phyloP scores from a whole-genome alignment of 2,113 vertebrate species.

The Helogale parvula region DNA sequence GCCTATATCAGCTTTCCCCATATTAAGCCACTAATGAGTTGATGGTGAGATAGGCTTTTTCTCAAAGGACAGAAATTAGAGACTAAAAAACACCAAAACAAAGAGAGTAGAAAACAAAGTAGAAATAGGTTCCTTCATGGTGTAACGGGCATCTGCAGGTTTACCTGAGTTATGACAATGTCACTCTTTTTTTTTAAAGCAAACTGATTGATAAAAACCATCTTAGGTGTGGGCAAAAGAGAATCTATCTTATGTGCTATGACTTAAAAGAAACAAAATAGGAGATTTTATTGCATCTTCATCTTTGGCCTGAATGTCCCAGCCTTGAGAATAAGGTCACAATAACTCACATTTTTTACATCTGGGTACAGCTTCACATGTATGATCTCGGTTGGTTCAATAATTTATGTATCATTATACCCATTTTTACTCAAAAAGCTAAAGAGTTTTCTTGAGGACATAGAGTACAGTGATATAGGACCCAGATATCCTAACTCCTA shows the following conservation, averaged over 20 bases:
- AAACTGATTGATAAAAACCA: neutral
- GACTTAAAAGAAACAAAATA: neutral
- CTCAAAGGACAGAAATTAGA: constrained; percentile 82
- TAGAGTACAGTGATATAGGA: neutral
- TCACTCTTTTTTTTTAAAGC: neutral
- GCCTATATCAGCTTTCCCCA: constrained; percentile 80
- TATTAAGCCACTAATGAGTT: constrained; percentile 80
- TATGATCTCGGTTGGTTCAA: neutral
- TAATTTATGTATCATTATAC: neutral
- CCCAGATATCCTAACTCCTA: neutral
- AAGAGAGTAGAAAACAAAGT: neutral
- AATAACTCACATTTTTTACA: neutral
- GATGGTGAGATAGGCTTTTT: constrained; percentile 79
- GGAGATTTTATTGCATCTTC: neutral
- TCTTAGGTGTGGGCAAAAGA: neutral
- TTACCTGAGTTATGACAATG: neutral
- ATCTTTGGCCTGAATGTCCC: neutral
- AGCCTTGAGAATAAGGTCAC: neutral
- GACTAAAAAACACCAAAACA: constrained; percentile 50
- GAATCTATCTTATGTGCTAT: neutral
- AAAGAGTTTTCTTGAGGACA: neutral
- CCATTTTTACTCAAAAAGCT: neutral
- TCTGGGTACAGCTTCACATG: neutral
- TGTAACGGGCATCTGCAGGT: constrained; percentile 6
- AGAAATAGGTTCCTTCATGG: constrained; percentile 14